Conservation (phyloP, 1,140 invertebrate species). For the Macrotrachela quadricornifera region DNA sequence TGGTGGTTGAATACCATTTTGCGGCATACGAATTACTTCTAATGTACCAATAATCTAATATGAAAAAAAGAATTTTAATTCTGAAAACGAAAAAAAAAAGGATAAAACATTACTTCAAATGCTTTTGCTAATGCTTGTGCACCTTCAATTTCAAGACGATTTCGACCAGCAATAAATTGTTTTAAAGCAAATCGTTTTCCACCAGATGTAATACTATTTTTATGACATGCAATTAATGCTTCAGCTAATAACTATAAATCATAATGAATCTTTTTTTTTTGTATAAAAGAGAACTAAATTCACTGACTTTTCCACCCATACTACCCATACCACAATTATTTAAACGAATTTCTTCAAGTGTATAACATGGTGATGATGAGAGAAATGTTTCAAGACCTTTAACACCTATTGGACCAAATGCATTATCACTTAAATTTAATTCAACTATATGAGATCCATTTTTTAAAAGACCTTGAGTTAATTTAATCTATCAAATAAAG, state of each 20-base stretch:
- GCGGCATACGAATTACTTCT: constrained; percentile 74
- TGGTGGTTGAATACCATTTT: constrained; percentile 76
- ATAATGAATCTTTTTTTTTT: too few relatives aligned
- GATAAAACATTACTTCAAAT: constrained; percentile 40
- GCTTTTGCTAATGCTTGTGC: constrained; percentile 57
- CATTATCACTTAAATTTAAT: constrained; percentile 89
- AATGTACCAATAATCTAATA: constrained; percentile 38
- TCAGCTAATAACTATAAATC: neutral
- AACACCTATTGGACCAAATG: constrained; percentile 84
- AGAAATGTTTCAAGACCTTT: constrained; percentile 63
- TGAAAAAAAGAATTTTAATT: neutral
- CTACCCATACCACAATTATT: constrained; percentile 10
- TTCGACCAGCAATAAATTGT: constrained; percentile 74
- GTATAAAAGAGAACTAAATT: neutral
- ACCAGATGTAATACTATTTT: neutral
- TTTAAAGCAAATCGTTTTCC: constrained; percentile 46
- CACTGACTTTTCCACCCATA: neutral
- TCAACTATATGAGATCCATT: constrained; percentile 56
- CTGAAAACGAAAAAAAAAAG: neutral
- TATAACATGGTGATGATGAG: constrained; percentile 56
- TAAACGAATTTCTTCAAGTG: constrained; percentile 46
- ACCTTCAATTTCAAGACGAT: constrained; percentile 77
- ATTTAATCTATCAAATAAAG: constrained; percentile 37
- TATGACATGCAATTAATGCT: neutral
- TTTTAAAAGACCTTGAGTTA: constrained; percentile 56